These are phyloP conservation scores for Sander vitreus DNA, from an alignment of 2,113 vertebrate genomes.

Conservation along the genomic window DNA sequence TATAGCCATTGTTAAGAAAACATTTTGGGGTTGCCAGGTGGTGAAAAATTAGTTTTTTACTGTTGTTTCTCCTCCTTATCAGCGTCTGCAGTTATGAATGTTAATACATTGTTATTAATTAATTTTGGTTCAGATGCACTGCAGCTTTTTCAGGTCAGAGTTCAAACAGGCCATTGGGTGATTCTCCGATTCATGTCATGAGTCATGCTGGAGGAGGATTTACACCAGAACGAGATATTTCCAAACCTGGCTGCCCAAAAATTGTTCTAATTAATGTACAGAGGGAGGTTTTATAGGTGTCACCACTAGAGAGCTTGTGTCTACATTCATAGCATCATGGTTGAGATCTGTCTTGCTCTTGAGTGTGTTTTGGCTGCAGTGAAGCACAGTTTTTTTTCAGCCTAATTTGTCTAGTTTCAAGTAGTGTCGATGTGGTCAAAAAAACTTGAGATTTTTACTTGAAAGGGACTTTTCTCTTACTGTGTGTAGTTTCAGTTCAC, in stretches of 20 bases:
- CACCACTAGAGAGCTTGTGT: slow-evolving; percentile 26
- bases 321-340: not conserved
- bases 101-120: no score
- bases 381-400: not conserved
- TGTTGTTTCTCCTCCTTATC: no score
- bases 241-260: not conserved
- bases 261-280: not conserved
- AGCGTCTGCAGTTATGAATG: no score
- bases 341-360: not conserved
- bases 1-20: not conserved
- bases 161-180: no score
- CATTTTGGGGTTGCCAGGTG: no score
- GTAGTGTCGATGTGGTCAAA: not conserved
- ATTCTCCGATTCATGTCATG: not conserved
- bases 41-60: no score
- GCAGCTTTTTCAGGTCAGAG: no score
- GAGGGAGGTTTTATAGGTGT: not conserved
- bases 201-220: not conserved
- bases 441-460: slow-evolving; percentile 1
- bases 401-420: not conserved
- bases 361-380: slow-evolving; percentile 8
- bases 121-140: no score
- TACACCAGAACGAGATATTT: not conserved
- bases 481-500: slow-evolving; percentile 29
- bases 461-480: slow-evolving; percentile 21